Evolutionary conservation across 2,888 invertebrate genomes (phyloP), one percentile per base, ranked within the genome.

Genomic region (Chalcis sispes): DNA sequence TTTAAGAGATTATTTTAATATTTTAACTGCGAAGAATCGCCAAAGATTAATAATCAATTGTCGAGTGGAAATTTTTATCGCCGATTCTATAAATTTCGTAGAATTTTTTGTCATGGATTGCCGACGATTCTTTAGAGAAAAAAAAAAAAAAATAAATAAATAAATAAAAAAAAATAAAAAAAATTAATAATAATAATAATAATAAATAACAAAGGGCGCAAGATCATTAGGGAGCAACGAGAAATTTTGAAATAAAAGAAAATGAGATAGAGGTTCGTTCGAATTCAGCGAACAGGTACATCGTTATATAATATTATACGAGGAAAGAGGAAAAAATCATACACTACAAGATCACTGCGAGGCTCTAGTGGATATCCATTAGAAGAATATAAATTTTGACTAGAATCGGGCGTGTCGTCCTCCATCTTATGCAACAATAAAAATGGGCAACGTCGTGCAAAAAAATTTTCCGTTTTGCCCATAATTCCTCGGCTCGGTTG

Each of bases 371-470:
- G 50, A 72, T 74, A 76, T 73, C n/a, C 64, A 66, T 75, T 71
- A 62, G 70, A 65, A 70, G 72, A 75, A 75, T 78, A 84, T 83
- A 77, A 84, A 85, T 85, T 84, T 85, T 84, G 84, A 85, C 84
- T 85, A 85, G 85, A 85, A 81, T 83, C 81, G 82, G 81, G 81
- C 81, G 78, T 73, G 67, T 80, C 79, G 79, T 78, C 78, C 72
- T 79, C 79, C 78, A 79, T 77, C 65, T 78, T 79, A 77, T 40
- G 32, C 25, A 64, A 75, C 61, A 72, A 75, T 65, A 54, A 70
- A 71, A 66, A 79, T 73, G 77, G 77, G 74, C 65, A 71, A 79
- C 77, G 62, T 69, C 27, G 62, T 72, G 58, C 71, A 67, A 78
- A 77, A 56, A 79, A 77, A 75, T 77, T 52, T 62, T 71, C 50